Conservation (phyloP, 1,140 invertebrate genomes). For the Scylla paramamosain region DNA sequence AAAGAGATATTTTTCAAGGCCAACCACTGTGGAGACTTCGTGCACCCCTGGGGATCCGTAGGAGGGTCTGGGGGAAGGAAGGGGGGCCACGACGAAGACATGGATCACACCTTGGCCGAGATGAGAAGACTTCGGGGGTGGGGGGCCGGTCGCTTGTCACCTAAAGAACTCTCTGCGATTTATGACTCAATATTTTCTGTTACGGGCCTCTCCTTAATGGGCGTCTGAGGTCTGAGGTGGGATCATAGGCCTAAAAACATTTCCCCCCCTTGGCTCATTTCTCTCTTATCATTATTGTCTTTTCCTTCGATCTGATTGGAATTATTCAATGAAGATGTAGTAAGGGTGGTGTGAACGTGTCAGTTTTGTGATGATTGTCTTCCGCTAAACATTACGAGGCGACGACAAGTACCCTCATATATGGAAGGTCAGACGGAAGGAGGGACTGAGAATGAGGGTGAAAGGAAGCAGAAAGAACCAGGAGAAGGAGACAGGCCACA, state of each 20-base stretch:
- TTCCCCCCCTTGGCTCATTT: constrained; percentile 57
- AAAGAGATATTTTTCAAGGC: neutral
- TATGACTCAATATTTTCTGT: constrained; percentile 69
- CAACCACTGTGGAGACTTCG: neutral
- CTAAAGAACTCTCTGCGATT: constrained; percentile 69
- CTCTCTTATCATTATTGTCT: constrained; percentile 56
- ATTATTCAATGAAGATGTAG: neutral
- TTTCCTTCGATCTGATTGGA: constrained; percentile 45
- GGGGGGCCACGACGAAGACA: constrained; percentile 3
- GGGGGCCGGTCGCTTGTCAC: constrained; percentile 67
- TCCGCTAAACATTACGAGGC: neutral
- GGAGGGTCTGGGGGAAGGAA: neutral
- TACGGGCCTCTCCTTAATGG: constrained; percentile 72
- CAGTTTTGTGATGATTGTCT: neutral
- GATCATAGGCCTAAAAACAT: constrained; percentile 75
- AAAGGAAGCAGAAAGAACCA: neutral
- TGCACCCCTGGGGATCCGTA: neutral
- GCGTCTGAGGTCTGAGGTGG: constrained; percentile 73
- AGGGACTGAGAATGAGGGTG: neutral
- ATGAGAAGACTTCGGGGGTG: constrained; percentile 32
- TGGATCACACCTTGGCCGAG: constrained; percentile 46
- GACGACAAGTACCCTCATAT: neutral
- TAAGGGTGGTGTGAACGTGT: neutral
- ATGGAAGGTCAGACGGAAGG: neutral
- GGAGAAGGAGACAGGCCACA: constrained; percentile 6